Percentiles rank a stretch among this genome's conserved stretches.
Conservation (phyloP, 2,797 vertebrate species). For the Coendou prehensilis region DNA sequence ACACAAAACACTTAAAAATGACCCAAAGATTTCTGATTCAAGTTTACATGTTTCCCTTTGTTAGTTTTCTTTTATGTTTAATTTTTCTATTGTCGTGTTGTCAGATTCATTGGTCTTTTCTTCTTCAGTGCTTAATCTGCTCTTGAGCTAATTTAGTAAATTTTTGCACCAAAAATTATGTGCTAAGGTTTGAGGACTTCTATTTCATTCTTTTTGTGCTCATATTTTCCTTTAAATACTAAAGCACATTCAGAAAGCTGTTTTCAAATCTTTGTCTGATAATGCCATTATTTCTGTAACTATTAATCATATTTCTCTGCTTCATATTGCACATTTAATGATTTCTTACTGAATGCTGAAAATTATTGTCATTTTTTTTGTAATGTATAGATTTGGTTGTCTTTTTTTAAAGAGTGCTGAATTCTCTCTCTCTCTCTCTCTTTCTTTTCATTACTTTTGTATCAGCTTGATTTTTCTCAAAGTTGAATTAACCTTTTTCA, state of each 20-base stretch:
- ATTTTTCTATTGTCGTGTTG: neutral
- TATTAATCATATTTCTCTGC: neutral
- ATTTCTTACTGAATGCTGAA: neutral
- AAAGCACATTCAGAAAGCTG: neutral
- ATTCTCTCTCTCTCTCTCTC: neutral
- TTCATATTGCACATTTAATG: neutral
- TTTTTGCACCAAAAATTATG: neutral
- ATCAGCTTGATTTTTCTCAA: neutral
- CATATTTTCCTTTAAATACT: neutral
- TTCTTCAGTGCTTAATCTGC: neutral
- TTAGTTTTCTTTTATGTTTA: neutral
- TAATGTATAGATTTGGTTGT: neutral
- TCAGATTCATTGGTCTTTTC: conserved; percentile 1
- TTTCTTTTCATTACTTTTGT: neutral
- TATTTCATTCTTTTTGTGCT: neutral
- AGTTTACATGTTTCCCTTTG: neutral
- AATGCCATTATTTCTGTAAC: neutral
- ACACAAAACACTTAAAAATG: neutral
- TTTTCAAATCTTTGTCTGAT: conserved; percentile 14
- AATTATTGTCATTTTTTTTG: neutral
- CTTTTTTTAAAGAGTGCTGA: neutral
- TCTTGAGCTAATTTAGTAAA: neutral
- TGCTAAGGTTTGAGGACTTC: neutral
- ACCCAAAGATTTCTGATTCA: neutral
- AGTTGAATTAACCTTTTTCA: neutral